phyloP scores from a whole-genome alignment of 2,113 vertebrate genomes.

The Ramphastos sulfuratus region DNA sequence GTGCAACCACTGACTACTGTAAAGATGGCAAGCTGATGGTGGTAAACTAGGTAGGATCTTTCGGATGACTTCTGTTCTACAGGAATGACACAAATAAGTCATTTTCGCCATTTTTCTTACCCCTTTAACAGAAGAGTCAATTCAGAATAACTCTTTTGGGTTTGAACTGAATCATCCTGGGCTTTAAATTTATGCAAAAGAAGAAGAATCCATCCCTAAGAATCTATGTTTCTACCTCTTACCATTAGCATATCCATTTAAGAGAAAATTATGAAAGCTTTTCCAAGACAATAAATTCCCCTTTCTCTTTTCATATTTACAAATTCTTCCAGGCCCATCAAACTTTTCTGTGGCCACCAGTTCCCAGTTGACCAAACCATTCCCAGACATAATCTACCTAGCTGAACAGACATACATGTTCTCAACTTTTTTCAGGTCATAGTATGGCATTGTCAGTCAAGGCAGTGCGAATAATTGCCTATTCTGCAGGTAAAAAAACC shows the following conservation, averaged over 20 bases:
- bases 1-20: conserved; percentile 55
- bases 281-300: not conserved
- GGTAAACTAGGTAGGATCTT: conserved; percentile 24
- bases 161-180: not conserved
- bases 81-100: not conserved
- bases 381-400: not conserved
- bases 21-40: conserved; percentile 47
- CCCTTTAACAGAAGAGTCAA: not conserved
- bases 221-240: not conserved
- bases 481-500: not conserved
- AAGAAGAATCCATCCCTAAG: not conserved
- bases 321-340: not conserved
- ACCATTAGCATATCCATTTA: not conserved
- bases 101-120: not conserved
- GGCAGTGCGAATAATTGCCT: not conserved
- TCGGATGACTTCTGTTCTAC: not conserved
- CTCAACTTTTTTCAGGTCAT: not conserved
- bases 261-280: not conserved
- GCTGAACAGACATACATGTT: not conserved
- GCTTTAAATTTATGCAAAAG: not conserved
- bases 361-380: not conserved
- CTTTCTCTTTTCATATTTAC: not conserved
- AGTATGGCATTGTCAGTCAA: not conserved
- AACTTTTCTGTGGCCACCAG: not conserved
- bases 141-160: not conserved